These are phyloP conservation scores for Lutjanus argentimaculatus DNA, from an alignment of 2,797 vertebrate genomes.

Conservation along the genomic window DNA sequence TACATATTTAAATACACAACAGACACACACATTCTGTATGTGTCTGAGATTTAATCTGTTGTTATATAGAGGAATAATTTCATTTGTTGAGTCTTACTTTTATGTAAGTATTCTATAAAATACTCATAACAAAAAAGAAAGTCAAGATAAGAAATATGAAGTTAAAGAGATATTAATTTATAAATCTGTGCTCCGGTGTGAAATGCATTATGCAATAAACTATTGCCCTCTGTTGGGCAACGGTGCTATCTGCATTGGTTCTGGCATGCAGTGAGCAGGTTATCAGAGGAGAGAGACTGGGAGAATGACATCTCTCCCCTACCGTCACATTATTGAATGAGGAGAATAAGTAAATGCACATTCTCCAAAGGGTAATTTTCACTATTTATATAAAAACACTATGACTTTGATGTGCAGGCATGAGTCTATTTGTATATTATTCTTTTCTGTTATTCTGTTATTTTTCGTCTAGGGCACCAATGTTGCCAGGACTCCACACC, in stretches of 20 bases:
- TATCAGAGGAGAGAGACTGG: constrained; percentile 51
- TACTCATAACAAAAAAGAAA: neutral
- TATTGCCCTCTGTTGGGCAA: constrained; percentile 90
- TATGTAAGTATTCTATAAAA: too few relatives aligned
- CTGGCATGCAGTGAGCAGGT: constrained; percentile 48
- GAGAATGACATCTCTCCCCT: constrained; percentile 27
- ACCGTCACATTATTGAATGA: constrained; percentile 8
- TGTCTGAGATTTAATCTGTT: too few relatives aligned
- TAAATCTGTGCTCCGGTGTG: constrained; percentile 53
- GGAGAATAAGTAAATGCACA: constrained; percentile 25
- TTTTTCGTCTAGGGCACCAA: constrained; percentile 76
- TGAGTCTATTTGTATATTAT: constrained; percentile 40
- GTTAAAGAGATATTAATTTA: constrained; percentile 63
- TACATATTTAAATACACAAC: too few relatives aligned
- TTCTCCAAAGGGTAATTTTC: constrained; percentile 23
- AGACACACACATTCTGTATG: too few relatives aligned
- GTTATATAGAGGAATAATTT: too few relatives aligned
- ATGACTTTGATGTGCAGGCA: constrained; percentile 45
- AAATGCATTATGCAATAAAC: constrained; percentile 84
- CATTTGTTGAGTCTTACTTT: too few relatives aligned
- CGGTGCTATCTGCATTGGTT: constrained; percentile 79
- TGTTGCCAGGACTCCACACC: constrained; percentile 83
- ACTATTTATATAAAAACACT: constrained; percentile 29
- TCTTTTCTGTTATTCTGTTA: constrained; percentile 17
- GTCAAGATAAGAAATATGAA: constrained; percentile 32